Base-by-base conservation (phyloP, 1,140 invertebrate species). In the Bactericera cockerelli region DNA sequence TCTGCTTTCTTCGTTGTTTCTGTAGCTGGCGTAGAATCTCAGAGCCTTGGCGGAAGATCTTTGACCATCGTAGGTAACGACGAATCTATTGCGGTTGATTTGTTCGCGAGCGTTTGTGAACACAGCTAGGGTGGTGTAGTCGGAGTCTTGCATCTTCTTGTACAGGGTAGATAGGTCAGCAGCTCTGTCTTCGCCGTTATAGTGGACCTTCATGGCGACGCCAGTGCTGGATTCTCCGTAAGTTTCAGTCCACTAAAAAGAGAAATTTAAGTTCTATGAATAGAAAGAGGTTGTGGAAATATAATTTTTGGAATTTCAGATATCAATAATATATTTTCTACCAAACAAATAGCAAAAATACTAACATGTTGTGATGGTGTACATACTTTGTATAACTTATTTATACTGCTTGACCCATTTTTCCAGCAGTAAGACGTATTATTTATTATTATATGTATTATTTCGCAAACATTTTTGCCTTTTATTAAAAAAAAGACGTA, bases 141-240 rank as follows among this genome's bases (percentile, higher is more conserved):
- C 56, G 21, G 28, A 16, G n/a, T n/a, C 42, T 49, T 49, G 42
- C 42, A 49, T 57, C 14, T n/a, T 10, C n/a, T 28, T 26, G 14
- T 10, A 26, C 6, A 57, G 13, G 56, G 26, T 26, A 14, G 65
- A 62, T 26, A 65, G 10, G 66, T 70, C 38, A 66, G 74, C 59
- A 53, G 63, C 64, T 24, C 67, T 63, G 31, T 66, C 62, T 26
- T 79, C 76, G 25, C 74, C 74, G 58, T 74, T 71, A 33, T 70
- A 71, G 61, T 76, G 68, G 10, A 75, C 33, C 56, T 75, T 71
- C 70, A 78, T 75, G 57, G 68, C 67, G 13, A 72, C 63, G 38
- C 76, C 76, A 58, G 71, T 67, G 53, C 56, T 64, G 26, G 67
- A 59, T 49, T 67, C 39, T 42, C 66, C 66, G 56, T 62, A 55